Percentiles rank a stretch among this genome's conserved stretches.
These are phyloP conservation scores for Rhinatrema bivittatum DNA, from an alignment of 2,797 vertebrate species.

Conservation along the genomic window DNA sequence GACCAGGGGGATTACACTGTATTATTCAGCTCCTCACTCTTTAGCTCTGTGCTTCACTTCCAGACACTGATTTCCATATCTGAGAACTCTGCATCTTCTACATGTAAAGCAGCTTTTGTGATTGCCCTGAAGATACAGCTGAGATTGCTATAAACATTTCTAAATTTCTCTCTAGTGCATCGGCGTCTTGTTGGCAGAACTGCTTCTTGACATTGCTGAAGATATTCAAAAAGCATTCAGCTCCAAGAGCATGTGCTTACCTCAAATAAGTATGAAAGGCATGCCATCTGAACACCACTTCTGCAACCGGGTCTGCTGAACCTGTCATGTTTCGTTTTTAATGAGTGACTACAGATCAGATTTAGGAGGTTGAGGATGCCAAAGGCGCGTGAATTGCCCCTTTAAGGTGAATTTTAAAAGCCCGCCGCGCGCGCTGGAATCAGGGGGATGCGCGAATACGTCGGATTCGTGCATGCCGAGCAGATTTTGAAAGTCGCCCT, in stretches of 20 bases:
- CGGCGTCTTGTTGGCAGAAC: constrained; percentile 35
- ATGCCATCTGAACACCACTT: too few relatives aligned
- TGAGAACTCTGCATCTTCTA: constrained; percentile 19
- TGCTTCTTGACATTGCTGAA: constrained; percentile 30
- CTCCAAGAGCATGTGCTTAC: constrained; percentile 31
- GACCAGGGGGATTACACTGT: background rate
- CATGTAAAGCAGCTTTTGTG: constrained; percentile 21
- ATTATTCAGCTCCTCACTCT: background rate
- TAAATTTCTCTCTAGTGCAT: constrained; percentile 28
- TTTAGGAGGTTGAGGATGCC: too few relatives aligned
- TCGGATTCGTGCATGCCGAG: too few relatives aligned
- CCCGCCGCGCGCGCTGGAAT: too few relatives aligned
- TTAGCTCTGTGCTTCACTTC: constrained; percentile 12
- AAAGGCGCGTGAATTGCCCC: too few relatives aligned
- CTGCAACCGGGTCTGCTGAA: too few relatives aligned
- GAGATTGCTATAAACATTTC: constrained; percentile 27
- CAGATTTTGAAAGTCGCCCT: too few relatives aligned
- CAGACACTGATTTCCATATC: constrained; percentile 33
- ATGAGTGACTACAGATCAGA: too few relatives aligned
- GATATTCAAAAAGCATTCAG: constrained; percentile 28
- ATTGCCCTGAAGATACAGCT: constrained; percentile 32
- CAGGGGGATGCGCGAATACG: too few relatives aligned
- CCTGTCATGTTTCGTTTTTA: too few relatives aligned
- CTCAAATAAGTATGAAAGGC: too few relatives aligned
- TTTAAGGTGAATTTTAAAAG: too few relatives aligned